Evolutionary conservation across 2,113 vertebrate species (phyloP), one percentile per base, ranked within the genome.

Genomic region (Mus spicilegus): DNA sequence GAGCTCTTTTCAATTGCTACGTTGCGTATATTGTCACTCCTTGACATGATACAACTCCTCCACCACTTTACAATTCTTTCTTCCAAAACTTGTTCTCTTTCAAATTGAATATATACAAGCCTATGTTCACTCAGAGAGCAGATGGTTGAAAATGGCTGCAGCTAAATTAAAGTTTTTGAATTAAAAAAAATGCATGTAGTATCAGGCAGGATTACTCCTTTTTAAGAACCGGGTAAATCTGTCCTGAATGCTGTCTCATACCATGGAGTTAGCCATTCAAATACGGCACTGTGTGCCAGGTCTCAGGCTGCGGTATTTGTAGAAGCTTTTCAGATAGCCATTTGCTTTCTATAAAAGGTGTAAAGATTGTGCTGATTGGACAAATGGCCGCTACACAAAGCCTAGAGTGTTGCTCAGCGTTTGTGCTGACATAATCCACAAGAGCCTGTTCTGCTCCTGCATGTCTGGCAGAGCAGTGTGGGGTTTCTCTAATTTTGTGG

Each of bases 321-420:
- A 95, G 98, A 95, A 96, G 92, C 94, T 94, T 98, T 98, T 98
- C 96, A 96, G 76, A 93, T 51, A 72, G 81, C 91, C 70, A 88
- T 97, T 98, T 90, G 96, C 97, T 97, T 97, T 96, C 92, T 56
- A 96, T 97, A 96, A 75, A 94, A 94, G 77, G 93, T 87, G 96
- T 80, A 97, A 97, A 98, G 98, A 86, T 95, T 97, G 95, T 98
- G 98, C 98, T 98, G 98, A 98, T 98, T 97, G 96, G 88, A 96
- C 97, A 98, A 96, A 96, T 97, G 95, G 73, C 94, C 96, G 95
- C 75, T 19, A 61, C 51, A 28, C 81, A 88, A 22, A n/a, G 39
- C 81, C 96, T 58, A 28, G 91, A 10, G 20, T 72, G 92, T 1
- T 91, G 90, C 95, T 96, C 70, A 73, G 63, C 86, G 39, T 97